These are phyloP conservation scores for Silvanus unidentatus DNA, from an alignment of 2,888 invertebrate species.

Conservation along the genomic window DNA sequence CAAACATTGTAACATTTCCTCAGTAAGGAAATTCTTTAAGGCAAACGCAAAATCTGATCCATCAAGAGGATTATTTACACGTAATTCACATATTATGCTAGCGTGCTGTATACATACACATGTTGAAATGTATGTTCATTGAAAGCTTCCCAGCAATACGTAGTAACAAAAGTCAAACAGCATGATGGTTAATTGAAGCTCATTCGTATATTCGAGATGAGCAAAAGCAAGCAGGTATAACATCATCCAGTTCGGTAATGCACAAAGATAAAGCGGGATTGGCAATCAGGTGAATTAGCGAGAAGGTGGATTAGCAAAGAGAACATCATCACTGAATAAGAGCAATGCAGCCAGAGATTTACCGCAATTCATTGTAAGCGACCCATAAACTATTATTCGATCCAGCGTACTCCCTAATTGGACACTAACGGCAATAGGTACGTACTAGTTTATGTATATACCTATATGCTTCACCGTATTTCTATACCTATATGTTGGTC, in stretches of 20 bases:
- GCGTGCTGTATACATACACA: too few species aligned
- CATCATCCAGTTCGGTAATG: slow-evolving; percentile 33
- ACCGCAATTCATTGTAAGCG: slow-evolving; percentile 39
- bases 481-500: too few species aligned
- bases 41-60: too few species aligned
- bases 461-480: too few species aligned
- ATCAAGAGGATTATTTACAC: too few species aligned
- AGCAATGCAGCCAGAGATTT: slow-evolving; percentile 24
- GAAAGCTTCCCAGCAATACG: slow-evolving; percentile 5
- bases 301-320: slow-evolving; percentile 39
- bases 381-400: slow-evolving; percentile 37
- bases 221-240: slow-evolving; percentile 32
- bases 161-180: slow-evolving; percentile 38
- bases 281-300: slow-evolving; percentile 43
- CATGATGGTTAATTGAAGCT: slow-evolving; percentile 43
- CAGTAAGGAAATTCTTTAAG: too few species aligned
- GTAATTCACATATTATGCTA: too few species aligned
- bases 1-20: too few species aligned
- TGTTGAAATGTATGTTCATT: too few species aligned
- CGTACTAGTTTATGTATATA: slow-evolving; percentile 1
- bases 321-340: slow-evolving; percentile 35
- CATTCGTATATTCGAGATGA: slow-evolving; percentile 38
- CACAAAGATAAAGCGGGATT: slow-evolving; percentile 43
- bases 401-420: slow-evolving; percentile 25
- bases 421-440: slow-evolving; percentile 6